phyloP scores from a whole-genome alignment of 2,113 vertebrate genomes.

The Macaca mulatta region DNA sequence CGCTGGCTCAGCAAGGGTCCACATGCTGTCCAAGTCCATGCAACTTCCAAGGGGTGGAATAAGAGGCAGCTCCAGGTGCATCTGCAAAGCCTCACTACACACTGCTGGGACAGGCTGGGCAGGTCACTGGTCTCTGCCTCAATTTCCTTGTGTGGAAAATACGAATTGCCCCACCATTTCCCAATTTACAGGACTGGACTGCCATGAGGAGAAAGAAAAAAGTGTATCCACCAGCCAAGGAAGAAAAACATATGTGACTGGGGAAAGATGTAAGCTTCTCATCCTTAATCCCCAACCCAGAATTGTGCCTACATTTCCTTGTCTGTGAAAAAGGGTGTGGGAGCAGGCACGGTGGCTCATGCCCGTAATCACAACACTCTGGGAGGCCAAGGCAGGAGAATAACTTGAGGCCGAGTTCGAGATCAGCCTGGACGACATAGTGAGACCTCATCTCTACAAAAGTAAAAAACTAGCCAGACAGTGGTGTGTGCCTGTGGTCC shows the following conservation, averaged over 20 bases:
- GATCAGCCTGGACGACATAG: too few species aligned
- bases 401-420: too few species aligned
- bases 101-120: background rate
- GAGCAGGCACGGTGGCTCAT: too few species aligned
- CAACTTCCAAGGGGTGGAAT: background rate
- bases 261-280: fast-evolving
- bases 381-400: too few species aligned
- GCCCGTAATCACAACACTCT: too few species aligned
- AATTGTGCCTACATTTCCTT: fast-evolving
- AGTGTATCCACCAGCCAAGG: background rate
- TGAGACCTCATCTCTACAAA: too few species aligned
- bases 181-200: too few species aligned
- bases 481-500: too few species aligned
- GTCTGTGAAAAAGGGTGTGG: background rate
- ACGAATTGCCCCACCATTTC: fast-evolving
- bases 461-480: too few species aligned
- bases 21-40: fast-evolving
- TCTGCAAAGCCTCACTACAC: background rate
- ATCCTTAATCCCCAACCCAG: background rate
- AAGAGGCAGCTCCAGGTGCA: fast-evolving
- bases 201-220: background rate
- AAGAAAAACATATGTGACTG: fast-evolving
- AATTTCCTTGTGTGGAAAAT: background rate
- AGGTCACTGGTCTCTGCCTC: background rate
- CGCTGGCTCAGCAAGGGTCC: fast-evolving